Base-by-base conservation (phyloP, 2,797 vertebrate genomes). In the Danio tinwini region DNA sequence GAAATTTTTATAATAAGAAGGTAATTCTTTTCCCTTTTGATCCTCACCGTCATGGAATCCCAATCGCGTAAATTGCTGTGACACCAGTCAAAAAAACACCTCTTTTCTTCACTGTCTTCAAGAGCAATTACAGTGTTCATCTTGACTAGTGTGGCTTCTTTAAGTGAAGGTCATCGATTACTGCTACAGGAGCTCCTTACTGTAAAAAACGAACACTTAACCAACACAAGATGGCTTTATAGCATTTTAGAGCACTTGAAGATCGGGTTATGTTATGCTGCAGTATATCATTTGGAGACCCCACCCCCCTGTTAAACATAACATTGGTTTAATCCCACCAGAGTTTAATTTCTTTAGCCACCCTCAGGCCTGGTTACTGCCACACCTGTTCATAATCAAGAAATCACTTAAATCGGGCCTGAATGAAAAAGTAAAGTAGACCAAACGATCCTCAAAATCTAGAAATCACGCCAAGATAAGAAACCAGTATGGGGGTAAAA, bases 41-140 rank as follows among this genome's bases (percentile, higher is more conserved):
- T 84, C 85, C 19, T 65, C 70, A 65, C 56, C 70, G 29, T 37
- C 9, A 82, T 81, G 80, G 64, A 85, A 82, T 70, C 64, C 78
- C 88, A 87, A 86, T 90, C 88, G 88, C 17, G 40, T 47, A 44
- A 70, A 61, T 76, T 42, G 53, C 8, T 6, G 55, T 55, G 74
- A 81, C 82, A 64, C 81, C 74, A 71, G 73, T 6, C 21, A 49
- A 21, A 65, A 68, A 52, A 78, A 59, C 9, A 37, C 5, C 8
- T 39, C 49, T 40, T 39, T 50, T 70, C 21, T 49, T 50, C 21
- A 53, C 49, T 1, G 0, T 8, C 53, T 10, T 40, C 67, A 40
- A 68, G 65, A 52, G 8, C 29, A 59, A 69, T 68, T 77, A 47
- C 13, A 67, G 10, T 40, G 42, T 50, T 21, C 42, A 19, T 65